These are phyloP conservation scores for Nycticebus coucang DNA, from an alignment of 2,113 vertebrate genomes.

Conservation along the genomic window DNA sequence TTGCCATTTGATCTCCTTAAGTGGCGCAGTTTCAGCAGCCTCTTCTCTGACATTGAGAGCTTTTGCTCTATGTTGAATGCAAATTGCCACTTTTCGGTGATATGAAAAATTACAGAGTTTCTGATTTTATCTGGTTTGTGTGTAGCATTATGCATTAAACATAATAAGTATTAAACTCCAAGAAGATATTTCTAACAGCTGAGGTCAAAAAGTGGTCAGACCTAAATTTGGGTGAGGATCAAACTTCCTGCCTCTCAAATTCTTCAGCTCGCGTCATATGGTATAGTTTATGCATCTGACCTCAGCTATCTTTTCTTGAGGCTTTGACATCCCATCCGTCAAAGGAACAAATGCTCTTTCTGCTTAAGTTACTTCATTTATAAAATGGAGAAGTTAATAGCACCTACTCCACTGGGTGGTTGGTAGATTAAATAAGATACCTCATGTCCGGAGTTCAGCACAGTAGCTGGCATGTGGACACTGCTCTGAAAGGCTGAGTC, in stretches of 20 bases:
- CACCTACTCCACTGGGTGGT: not conserved
- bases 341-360: not conserved
- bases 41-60: slow-evolving; percentile 69
- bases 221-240: not conserved
- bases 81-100: slow-evolving; percentile 55
- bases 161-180: not conserved
- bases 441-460: not conserved
- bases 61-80: slow-evolving; percentile 67
- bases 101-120: slow-evolving; percentile 51
- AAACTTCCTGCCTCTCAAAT: not conserved
- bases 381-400: not conserved
- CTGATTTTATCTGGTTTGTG: not conserved
- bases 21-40: not conserved
- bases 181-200: not conserved
- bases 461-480: not conserved
- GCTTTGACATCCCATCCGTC: not conserved
- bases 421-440: not conserved
- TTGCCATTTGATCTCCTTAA: slow-evolving; percentile 56
- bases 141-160: not conserved
- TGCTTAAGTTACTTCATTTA: not conserved
- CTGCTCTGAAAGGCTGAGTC: not conserved
- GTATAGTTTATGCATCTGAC: not conserved
- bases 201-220: not conserved
- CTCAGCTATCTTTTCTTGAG: not conserved
- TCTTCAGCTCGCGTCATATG: not conserved